These are phyloP conservation scores for Cardiocondyla obscurior DNA, from an alignment of 1,140 invertebrate genomes.

Conservation along the genomic window DNA sequence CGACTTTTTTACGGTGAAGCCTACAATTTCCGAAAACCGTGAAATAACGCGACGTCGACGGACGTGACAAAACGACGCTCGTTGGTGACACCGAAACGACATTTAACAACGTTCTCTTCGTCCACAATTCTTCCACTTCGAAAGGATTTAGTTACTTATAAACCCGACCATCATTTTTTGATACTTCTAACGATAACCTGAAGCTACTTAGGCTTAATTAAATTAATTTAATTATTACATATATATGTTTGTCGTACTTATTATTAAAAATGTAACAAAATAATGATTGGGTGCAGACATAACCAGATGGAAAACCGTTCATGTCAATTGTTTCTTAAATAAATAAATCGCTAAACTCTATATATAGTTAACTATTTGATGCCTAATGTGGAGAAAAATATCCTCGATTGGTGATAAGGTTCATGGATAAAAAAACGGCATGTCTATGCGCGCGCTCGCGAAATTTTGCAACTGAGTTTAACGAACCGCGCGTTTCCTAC, in stretches of 20 bases:
- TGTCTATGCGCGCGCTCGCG: not conserved
- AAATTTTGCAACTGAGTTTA: slow-evolving; percentile 39
- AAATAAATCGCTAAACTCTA: not conserved
- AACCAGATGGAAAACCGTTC: too few relatives aligned
- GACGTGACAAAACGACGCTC: not conserved
- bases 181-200: too few relatives aligned
- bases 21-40: slow-evolving; percentile 18
- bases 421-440: not conserved
- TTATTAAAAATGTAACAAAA: too few relatives aligned
- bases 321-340: not conserved
- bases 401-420: not conserved
- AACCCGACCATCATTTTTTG: too few relatives aligned
- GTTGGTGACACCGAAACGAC: not conserved
- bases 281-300: too few relatives aligned
- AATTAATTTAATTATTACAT: too few relatives aligned
- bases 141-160: too few relatives aligned
- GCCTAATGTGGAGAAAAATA: too few relatives aligned
- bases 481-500: slow-evolving; percentile 48
- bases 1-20: slow-evolving; percentile 29
- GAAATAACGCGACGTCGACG: slow-evolving; percentile 7
- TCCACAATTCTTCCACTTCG: not conserved
- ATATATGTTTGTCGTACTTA: too few relatives aligned
- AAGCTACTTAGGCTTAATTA: too few relatives aligned
- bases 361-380: too few relatives aligned
- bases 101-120: not conserved